A percentile compares a stretch with the other conserved stretches of the same genome.
Evolutionary conservation across 2,113 vertebrate species (phyloP).

Genomic region (Pogonocichla stellata): DNA sequence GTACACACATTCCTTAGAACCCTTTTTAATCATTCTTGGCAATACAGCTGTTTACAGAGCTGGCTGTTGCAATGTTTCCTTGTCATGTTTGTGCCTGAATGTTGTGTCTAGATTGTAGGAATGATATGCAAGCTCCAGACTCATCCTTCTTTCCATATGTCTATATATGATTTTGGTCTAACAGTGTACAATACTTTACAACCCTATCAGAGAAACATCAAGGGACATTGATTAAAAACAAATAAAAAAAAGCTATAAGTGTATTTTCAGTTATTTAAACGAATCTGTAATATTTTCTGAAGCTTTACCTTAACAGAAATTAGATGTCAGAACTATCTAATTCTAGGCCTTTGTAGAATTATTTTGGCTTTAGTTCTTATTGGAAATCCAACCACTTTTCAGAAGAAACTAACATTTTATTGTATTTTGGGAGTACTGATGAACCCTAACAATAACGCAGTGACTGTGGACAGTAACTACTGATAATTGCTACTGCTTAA

Average conservation of each 20-base stretch:
- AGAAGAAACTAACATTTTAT: not conserved
- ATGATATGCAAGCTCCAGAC: not conserved
- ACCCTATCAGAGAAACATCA: not conserved
- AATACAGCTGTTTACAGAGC: not conserved
- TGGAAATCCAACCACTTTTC: not conserved
- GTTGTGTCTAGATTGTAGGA: not conserved
- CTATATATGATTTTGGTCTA: not conserved
- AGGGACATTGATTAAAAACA: not conserved
- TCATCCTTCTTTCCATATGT: not conserved
- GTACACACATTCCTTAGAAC: not conserved
- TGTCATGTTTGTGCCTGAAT: not conserved
- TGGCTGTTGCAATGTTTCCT: not conserved
- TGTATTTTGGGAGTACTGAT: not conserved
- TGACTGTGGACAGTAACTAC: not conserved
- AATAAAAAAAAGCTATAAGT: not conserved
- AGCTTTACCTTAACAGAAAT: not conserved
- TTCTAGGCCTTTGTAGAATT: not conserved
- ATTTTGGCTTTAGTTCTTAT: not conserved
- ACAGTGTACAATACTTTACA: not conserved
- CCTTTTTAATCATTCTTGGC: not conserved
- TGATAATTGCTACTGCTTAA: not conserved
- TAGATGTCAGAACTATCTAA: not conserved
- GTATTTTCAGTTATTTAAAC: not conserved
- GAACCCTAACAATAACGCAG: not conserved
- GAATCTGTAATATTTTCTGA: not conserved